Conservation (phyloP, 2,797 vertebrate genomes). For the Botia almorhae region DNA sequence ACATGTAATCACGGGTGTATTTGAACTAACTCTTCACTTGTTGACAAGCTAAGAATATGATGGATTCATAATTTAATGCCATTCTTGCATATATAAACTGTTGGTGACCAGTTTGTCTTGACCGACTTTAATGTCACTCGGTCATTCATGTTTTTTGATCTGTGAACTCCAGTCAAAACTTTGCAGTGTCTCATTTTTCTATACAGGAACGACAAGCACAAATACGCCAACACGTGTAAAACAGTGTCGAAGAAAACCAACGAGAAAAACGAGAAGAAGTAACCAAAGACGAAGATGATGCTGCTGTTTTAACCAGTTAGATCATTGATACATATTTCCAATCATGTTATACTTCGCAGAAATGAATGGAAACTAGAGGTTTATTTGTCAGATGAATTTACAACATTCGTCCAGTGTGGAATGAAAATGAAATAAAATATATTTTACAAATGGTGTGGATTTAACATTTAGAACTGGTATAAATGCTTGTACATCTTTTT, state of each 20-base stretch:
- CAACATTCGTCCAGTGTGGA: neutral
- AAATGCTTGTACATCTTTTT: neutral
- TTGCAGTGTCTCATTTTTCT: slow-evolving; percentile 38
- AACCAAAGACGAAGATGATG: slow-evolving; percentile 38
- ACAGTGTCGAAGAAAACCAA: slow-evolving; percentile 77
- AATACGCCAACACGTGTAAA: slow-evolving; percentile 78
- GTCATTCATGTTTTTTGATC: neutral
- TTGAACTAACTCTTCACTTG: neutral
- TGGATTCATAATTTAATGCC: neutral
- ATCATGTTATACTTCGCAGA: neutral
- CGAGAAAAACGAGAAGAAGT: slow-evolving; percentile 68
- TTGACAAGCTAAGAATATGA: neutral
- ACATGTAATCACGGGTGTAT: neutral
- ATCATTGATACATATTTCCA: neutral
- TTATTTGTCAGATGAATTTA: neutral
- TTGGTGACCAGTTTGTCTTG: neutral
- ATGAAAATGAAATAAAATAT: neutral
- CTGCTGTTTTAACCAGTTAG: neutral
- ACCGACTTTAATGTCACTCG: too few relatives aligned
- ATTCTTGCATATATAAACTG: neutral
- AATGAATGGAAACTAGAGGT: neutral
- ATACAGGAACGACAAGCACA: slow-evolving; percentile 82
- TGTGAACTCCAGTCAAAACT: neutral
- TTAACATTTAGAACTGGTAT: neutral
- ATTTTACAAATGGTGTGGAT: neutral